phyloP scores from a whole-genome alignment of 2,113 vertebrate genomes.

The Gavialis gangeticus region DNA sequence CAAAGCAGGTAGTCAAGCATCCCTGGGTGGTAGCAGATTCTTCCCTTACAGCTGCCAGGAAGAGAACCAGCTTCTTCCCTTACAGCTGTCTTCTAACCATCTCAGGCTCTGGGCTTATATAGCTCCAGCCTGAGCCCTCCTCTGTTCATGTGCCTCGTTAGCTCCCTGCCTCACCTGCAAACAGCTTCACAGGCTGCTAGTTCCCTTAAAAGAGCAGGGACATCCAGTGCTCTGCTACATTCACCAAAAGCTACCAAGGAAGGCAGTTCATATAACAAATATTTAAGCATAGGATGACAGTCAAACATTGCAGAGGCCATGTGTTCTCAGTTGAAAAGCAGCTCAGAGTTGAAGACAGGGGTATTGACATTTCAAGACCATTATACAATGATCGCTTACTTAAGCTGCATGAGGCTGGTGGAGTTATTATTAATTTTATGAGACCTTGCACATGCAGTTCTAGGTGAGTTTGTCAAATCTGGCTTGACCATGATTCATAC shows the following conservation, averaged over 20 bases:
- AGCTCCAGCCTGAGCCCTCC: too few species aligned
- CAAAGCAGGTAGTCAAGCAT: too few species aligned
- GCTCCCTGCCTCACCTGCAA: too few species aligned
- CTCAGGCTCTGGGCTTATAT: too few species aligned
- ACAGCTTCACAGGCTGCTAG: too few species aligned
- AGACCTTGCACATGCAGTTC: background rate
- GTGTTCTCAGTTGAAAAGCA: background rate
- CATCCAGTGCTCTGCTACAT: background rate
- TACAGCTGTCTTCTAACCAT: too few species aligned
- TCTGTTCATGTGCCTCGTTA: too few species aligned
- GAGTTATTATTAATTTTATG: slow-evolving; percentile 12
- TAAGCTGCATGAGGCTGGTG: background rate
- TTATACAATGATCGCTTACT: background rate
- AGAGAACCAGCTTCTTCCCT: too few species aligned
- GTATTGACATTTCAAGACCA: background rate
- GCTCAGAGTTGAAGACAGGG: background rate
- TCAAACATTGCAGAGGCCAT: background rate
- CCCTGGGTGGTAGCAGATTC: too few species aligned
- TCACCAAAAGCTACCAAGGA: background rate
- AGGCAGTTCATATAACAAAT: background rate
- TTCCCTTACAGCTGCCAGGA: too few species aligned
- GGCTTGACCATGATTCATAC: slow-evolving; percentile 26
- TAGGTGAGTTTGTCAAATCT: slow-evolving; percentile 41
- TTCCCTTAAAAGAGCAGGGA: too few species aligned
- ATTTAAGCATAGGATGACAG: accelerated